These are phyloP conservation scores for Benitochromis conjunctus DNA, from an alignment of 2,113 vertebrate species.

Conservation along the genomic window DNA sequence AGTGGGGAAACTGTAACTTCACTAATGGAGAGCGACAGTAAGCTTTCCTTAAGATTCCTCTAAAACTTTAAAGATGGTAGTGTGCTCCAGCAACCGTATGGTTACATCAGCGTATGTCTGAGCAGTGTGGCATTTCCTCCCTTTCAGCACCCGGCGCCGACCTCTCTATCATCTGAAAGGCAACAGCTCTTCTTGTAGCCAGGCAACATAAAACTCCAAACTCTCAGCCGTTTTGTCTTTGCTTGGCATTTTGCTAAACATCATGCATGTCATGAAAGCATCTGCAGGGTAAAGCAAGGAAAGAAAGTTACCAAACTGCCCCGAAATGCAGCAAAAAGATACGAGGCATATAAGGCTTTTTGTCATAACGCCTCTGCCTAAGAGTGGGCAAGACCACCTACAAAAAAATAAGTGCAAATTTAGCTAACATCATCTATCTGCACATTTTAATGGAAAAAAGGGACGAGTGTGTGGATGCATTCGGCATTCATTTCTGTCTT, in stretches of 20 bases:
- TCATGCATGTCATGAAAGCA: background rate
- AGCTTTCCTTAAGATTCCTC: background rate
- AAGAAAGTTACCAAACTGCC: background rate
- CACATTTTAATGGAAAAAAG: background rate
- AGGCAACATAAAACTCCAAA: background rate
- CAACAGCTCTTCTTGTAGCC: background rate
- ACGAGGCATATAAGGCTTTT: background rate
- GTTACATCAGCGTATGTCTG: background rate
- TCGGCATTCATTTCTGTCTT: background rate
- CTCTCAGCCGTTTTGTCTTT: background rate
- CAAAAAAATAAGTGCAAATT: background rate
- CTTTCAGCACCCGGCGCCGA: background rate
- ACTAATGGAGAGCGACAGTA: background rate
- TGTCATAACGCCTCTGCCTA: background rate
- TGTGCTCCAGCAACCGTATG: background rate
- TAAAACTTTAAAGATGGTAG: background rate
- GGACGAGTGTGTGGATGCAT: background rate
- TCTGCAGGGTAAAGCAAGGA: background rate
- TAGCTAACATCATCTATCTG: background rate
- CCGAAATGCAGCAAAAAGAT: background rate
- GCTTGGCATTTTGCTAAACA: background rate
- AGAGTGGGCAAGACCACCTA: background rate
- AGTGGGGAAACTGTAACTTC: background rate
- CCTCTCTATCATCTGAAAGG: background rate
- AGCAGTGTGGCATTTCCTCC: background rate